A percentile compares a stretch with the other conserved stretches of the same genome.
Conservation (phyloP, 2,797 vertebrate genomes). For the Hydrocynus forskahlii region DNA sequence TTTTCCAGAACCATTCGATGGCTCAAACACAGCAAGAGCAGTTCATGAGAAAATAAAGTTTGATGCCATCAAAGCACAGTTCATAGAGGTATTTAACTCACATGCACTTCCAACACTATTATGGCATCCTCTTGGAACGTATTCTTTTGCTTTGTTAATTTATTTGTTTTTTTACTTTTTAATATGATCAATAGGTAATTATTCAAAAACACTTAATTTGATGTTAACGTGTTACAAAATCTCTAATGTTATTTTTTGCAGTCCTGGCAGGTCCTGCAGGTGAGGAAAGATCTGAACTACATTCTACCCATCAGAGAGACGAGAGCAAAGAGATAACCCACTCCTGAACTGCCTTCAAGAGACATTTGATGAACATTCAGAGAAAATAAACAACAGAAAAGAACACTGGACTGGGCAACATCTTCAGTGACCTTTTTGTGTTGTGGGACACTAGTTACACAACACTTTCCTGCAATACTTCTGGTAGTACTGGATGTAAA, state of each 20-base stretch:
- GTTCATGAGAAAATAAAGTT: slow-evolving; percentile 92
- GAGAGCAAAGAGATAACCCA: slow-evolving; percentile 64
- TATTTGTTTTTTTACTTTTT: not conserved
- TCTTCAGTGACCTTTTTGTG: slow-evolving; percentile 7
- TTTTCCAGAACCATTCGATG: slow-evolving; percentile 90
- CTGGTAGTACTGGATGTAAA: slow-evolving; percentile 7
- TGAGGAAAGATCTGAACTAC: slow-evolving; percentile 85
- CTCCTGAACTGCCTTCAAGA: slow-evolving; percentile 1
- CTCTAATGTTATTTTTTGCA: slow-evolving; percentile 64
- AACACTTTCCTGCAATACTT: slow-evolving; percentile 12
- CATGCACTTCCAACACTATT: too few species aligned
- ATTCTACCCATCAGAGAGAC: slow-evolving; percentile 84
- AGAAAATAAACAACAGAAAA: slow-evolving; percentile 7
- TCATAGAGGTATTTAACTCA: slow-evolving; percentile 81
- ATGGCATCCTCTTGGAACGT: not conserved
- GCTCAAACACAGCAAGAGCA: slow-evolving; percentile 93
- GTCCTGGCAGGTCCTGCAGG: slow-evolving; percentile 82
- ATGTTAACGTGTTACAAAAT: not conserved
- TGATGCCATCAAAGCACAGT: slow-evolving; percentile 84
- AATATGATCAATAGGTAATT: not conserved
- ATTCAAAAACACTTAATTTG: not conserved
- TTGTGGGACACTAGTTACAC: not conserved
- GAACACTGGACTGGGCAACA: slow-evolving; percentile 10
- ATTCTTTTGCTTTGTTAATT: not conserved
- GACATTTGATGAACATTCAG: slow-evolving; percentile 17